Percentiles rank a stretch among this genome's conserved stretches.
phyloP scores from a whole-genome alignment of 2,797 vertebrate species.

The Myotis daubentonii region DNA sequence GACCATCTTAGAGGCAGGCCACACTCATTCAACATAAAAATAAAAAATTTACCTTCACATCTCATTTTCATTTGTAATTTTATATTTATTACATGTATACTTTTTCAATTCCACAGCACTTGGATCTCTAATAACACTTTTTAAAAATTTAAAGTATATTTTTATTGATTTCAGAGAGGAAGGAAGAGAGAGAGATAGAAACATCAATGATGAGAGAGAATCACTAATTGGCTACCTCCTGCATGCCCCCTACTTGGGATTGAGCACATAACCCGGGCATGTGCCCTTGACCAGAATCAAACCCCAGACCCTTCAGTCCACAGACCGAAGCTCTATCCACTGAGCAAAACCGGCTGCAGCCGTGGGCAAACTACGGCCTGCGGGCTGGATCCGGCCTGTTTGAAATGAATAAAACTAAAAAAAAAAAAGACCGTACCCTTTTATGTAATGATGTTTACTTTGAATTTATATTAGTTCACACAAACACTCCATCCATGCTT shows the following conservation, averaged over 20 bases:
- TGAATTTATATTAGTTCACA: too few species aligned
- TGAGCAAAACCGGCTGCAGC: too few species aligned
- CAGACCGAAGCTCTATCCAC: too few species aligned
- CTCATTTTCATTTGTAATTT: conserved; percentile 43
- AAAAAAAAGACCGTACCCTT: too few species aligned
- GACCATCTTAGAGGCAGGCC: neutral
- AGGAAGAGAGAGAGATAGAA: neutral
- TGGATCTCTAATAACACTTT: neutral
- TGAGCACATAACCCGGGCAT: neutral
- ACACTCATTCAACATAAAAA: conserved; percentile 1
- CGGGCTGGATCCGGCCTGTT: too few species aligned
- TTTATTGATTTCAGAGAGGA: neutral
- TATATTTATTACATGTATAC: neutral
- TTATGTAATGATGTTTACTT: too few species aligned
- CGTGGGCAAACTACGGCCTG: too few species aligned
- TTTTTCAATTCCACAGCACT: neutral
- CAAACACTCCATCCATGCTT: too few species aligned
- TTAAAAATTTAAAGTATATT: neutral
- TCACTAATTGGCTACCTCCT: neutral
- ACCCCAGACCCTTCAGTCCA: neutral
- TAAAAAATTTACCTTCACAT: neutral
- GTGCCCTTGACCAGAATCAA: neutral
- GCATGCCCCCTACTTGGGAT: neutral
- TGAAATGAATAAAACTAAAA: too few species aligned
- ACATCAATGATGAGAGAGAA: neutral